Conservation (phyloP, 2,797 vertebrate species). For the Mormyrus hasselquistii region DNA sequence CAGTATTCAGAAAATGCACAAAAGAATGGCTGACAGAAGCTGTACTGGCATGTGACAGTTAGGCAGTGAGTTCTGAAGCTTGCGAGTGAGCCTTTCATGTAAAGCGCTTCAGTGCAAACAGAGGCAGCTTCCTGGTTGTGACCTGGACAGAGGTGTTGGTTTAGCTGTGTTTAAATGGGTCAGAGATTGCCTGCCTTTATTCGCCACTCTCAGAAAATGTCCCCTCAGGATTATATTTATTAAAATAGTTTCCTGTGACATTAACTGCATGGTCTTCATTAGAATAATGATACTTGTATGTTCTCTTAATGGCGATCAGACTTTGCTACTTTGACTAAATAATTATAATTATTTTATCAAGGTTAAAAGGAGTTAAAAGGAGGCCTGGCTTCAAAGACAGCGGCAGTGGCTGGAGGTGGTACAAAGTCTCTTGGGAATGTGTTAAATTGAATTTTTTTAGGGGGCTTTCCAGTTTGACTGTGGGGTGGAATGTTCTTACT, state of each 20-base stretch:
- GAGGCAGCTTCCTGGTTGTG: background rate
- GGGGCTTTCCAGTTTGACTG: background rate
- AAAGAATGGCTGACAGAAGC: background rate
- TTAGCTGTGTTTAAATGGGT: background rate
- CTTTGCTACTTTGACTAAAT: background rate
- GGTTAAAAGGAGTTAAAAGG: slow-evolving; percentile 4
- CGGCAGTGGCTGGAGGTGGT: background rate
- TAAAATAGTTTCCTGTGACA: background rate
- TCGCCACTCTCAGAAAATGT: background rate
- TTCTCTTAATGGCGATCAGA: slow-evolving; percentile 6
- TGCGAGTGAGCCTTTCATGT: background rate
- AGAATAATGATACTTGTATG: background rate
- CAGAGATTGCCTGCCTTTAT: background rate
- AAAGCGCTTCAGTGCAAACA: background rate
- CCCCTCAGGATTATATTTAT: background rate
- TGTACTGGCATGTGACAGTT: background rate
- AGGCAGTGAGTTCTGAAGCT: background rate
- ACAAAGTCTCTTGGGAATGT: background rate
- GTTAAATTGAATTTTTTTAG: background rate
- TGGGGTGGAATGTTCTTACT: background rate
- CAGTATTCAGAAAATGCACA: background rate
- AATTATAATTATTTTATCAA: slow-evolving; percentile 6
- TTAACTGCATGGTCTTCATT: background rate
- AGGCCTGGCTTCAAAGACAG: background rate
- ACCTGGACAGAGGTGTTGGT: background rate